Evolutionary conservation across 2,113 vertebrate species (phyloP).

Genomic region (Eleginops maclovinus): DNA sequence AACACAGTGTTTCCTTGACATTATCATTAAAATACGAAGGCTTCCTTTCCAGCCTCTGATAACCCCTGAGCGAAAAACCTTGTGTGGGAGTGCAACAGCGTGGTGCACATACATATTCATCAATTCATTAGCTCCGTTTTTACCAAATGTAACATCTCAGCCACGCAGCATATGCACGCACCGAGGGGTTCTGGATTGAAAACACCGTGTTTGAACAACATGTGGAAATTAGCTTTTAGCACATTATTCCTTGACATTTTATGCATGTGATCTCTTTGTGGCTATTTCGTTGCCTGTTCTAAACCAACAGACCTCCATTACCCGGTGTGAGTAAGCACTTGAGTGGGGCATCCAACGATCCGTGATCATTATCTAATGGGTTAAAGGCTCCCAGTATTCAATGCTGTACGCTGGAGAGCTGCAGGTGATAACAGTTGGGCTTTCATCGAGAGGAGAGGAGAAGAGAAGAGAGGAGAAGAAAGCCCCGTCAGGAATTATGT

Average conservation of each 20-base stretch:
- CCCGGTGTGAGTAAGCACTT: conserved; percentile 32
- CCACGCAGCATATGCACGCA: background rate
- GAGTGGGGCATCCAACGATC: conserved; percentile 23
- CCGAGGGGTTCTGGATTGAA: conserved; percentile 2
- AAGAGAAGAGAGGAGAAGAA: conserved; percentile 16
- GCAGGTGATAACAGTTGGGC: conserved; percentile 57
- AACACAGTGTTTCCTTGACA: background rate
- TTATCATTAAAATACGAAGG: conserved; percentile 17
- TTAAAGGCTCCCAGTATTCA: conserved; percentile 34
- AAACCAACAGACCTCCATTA: conserved; percentile 20
- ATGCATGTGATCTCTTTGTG: conserved; percentile 4
- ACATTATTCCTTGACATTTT: background rate
- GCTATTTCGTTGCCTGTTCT: conserved; percentile 1
- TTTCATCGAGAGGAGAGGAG: conserved; percentile 18
- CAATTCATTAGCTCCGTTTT: conserved; percentile 27
- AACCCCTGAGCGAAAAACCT: conserved; percentile 25
- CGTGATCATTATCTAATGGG: conserved; percentile 55
- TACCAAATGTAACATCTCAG: conserved; percentile 16
- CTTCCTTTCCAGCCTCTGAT: background rate
- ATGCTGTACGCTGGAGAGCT: conserved; percentile 12
- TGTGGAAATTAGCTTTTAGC: conserved; percentile 6
- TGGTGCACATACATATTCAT: conserved; percentile 29
- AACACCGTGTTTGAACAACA: background rate
- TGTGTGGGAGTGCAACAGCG: conserved; percentile 15
- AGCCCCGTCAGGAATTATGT: conserved; percentile 30